Base-by-base conservation (phyloP, 2,113 vertebrate species). In the Ahaetulla prasina region DNA sequence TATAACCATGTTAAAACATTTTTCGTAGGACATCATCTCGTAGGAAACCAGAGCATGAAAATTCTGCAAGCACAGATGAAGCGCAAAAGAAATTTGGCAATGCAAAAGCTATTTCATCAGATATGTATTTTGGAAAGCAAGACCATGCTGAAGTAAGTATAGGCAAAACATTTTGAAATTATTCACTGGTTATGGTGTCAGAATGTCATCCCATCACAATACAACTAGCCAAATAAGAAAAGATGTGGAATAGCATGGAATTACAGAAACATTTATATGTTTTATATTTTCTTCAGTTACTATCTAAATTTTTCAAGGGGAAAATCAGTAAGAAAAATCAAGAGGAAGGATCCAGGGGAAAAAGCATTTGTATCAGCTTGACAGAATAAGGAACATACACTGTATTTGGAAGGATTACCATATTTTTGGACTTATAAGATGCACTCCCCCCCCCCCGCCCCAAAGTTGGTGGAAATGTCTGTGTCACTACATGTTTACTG, bases 81-180 rank as follows among this genome's bases (percentile, higher is more conserved):
- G 99, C 99, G 50, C 99, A 98, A 95, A 98, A 97, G 91, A 99
- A 99, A 94, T 99, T 99, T 94, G 99, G 98, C 89, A 96, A 98
- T 0, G 97, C 97, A 89, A 99, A 98, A 96, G 98, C 99, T 74
- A 99, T 99, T 93, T 99, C 99, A 0, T 99, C 99, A 39, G 99
- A 99, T 92, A 99, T 99, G 99, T 99, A 98, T 96, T 99, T 99
- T 89, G 99, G 99, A 92, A 99, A 98, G 94, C 98, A 98, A 91
- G 98, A 98, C 88, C 95, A 97, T 53, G 96, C 98, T 53, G 99
- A 99, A 93, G 99, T 99, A 95, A 97, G 97, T 57, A 39, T 43
- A 23, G 6, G 1, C 49, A 89, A 55, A 89, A 2, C 49, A 6
- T 54, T 85, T 30, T 4, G 8, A 45, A n/a, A 12, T 85, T 45